Percentiles rank a stretch among this genome's conserved stretches.
Conservation (phyloP, 1,140 invertebrate genomes). For the Campoletis sonorensis region DNA sequence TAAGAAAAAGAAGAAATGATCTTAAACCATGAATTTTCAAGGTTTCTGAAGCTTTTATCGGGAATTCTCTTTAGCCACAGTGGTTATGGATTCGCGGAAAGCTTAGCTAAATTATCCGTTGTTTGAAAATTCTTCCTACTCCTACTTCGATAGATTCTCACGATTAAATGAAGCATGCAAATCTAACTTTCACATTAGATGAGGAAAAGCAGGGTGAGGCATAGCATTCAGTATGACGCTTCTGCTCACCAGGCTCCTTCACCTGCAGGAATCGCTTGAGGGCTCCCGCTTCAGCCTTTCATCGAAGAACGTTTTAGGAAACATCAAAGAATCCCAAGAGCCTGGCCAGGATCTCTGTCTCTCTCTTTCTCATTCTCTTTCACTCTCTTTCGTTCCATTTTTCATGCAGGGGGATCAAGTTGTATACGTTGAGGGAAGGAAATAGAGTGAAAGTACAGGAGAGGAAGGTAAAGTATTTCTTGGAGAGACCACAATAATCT, state of each 20-base stretch:
- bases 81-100: not conserved
- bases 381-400: not conserved
- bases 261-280: constrained; percentile 71
- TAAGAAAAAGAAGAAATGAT: no score
- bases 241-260: constrained; percentile 55
- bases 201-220: constrained; percentile 51
- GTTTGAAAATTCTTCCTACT: constrained; percentile 54
- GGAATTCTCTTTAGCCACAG: not conserved
- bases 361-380: not conserved
- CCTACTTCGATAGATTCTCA: constrained; percentile 63
- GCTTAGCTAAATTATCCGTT: constrained; percentile 44
- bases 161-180: constrained; percentile 73
- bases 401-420: not conserved
- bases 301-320: constrained; percentile 69
- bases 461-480: constrained; percentile 32
- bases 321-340: constrained; percentile 72
- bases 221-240: not conserved
- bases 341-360: not conserved
- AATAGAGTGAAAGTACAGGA: constrained; percentile 32
- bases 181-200: constrained; percentile 58
- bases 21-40: not conserved
- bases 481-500: constrained; percentile 52
- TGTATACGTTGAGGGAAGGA: constrained; percentile 29
- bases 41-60: not conserved
- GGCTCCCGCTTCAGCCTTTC: constrained; percentile 68